Evolutionary conservation across 2,797 vertebrate species (phyloP), one percentile per base, ranked within the genome.

Genomic region (Pyrocephalus nanus): DNA sequence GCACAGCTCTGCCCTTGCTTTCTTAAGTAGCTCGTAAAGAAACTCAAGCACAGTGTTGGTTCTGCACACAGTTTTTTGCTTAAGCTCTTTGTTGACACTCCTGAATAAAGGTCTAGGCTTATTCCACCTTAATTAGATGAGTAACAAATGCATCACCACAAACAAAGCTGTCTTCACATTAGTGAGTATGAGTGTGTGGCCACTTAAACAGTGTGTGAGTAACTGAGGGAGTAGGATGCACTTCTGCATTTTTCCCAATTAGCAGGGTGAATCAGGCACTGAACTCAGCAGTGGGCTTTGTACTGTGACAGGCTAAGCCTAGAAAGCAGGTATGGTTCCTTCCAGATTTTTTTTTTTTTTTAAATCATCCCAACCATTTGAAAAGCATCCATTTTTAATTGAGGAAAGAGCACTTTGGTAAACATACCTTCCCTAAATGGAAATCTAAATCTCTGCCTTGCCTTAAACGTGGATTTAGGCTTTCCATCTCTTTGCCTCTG

Each of bases 221-320:
- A 96, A 96, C 51, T 53, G 67, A 93, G 90, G 92, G 94, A 95
- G 91, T 74, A 92, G 92, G 94, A 90, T 93, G 94, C 45, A 47
- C 74, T 88, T 36, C 88, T 90, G 55, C 55, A 9, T 93, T 95
- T 92, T 93, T 82, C 85, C 86, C 54, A 71, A 82, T 95, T 95
- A 95, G 80, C 55, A 64, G 78, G 61, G 79, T 96, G 96, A 97
- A 90, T 96, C 96, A 96, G 86, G 67, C 73, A 34, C 7, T 72
- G 79, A 91, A 84, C 76, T 81, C 81, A 77, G 2, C 75, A 80
- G 85, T 38, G 48, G 40, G 18, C 36, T 81, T 79, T 62, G 81
- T 87, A 32, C 86, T 88, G 73, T 72, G 66, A 53, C 45, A 82
- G 57, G 48, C 48, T 77, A 40, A 92, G 91, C 88, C 94, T 95